Evolutionary conservation across 2,113 vertebrate species (phyloP), one percentile per base, ranked within the genome.

Genomic region (Bufo gargarizans): DNA sequence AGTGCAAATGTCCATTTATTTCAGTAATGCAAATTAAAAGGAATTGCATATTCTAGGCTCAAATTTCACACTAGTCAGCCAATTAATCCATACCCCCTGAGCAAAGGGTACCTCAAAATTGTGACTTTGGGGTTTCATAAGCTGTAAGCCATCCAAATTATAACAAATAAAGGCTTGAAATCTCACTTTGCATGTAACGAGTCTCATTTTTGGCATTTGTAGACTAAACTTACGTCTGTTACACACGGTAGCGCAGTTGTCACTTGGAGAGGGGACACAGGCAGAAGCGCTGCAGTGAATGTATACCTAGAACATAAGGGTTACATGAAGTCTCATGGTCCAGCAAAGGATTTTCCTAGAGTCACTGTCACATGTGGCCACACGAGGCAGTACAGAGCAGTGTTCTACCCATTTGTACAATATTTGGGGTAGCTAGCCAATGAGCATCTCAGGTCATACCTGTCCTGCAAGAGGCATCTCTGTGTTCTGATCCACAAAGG

Each of bases 231-330:
- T 83, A 65, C 81, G 50, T 67, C 61, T 50, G 50, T 45, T 67
- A 84, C 93, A 94, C 33, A 33, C 33, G 33, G 1, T 55, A 17
- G 0, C 14, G 10, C 93, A 93, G 84, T 90, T 78, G 0, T 78
- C 69, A 1, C 67, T 53, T 1, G 86, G 50, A 5, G 58, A 83
- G 0, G 0, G 55, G 81, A 92, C 92, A 85, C 94, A 94, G 63
- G 93, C 5, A 0, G 87, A 92, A 3, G 61, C 91, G 14, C 92
- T 94, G 82, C 93, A 95, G 84, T 94, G 94, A 49, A 94, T 87
- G 2, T 92, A 93, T 5, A 94, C 92, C 92, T 93, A 22, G 45
- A 82, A 83, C 11, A 80, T 12, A 67, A 22, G 4, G 61, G 74
- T 20, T 33, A 79, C 5, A 78, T 78, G 7, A 10, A 53, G 33